These are phyloP conservation scores for Mycteria americana DNA, from an alignment of 2,797 vertebrate genomes.

Conservation along the genomic window DNA sequence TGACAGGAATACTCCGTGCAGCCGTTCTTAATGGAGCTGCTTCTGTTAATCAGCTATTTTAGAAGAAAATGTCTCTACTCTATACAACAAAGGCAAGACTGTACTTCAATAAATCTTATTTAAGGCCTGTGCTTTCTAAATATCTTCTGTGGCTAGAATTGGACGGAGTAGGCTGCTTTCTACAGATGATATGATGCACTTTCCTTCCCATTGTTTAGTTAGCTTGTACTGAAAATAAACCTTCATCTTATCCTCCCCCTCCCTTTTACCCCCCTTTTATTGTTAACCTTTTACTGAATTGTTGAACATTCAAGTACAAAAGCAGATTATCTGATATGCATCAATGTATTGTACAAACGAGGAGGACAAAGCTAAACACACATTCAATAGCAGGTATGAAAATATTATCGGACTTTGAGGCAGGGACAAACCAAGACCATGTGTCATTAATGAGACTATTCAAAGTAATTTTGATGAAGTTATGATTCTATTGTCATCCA, in stretches of 20 bases:
- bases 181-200: neutral
- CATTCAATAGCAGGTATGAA: neutral
- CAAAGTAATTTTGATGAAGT: neutral
- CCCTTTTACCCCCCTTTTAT: neutral
- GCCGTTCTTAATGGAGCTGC: conserved; percentile 32
- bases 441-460: neutral
- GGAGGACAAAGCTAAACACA: neutral
- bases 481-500: neutral
- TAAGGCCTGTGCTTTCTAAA: conserved; percentile 21
- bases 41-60: conserved; percentile 51
- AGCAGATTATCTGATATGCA: neutral
- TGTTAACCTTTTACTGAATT: neutral
- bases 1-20: conserved; percentile 29
- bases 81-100: neutral
- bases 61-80: conserved; percentile 27
- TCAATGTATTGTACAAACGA: neutral
- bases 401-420: neutral
- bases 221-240: neutral
- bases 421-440: neutral
- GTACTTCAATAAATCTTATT: conserved; percentile 22
- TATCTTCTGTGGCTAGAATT: neutral
- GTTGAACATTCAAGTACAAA: neutral
- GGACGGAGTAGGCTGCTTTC: neutral
- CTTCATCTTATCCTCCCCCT: neutral
- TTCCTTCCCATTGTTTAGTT: neutral